Conservation (phyloP, 2,888 invertebrate genomes). For the Luperina nickerlii region DNA sequence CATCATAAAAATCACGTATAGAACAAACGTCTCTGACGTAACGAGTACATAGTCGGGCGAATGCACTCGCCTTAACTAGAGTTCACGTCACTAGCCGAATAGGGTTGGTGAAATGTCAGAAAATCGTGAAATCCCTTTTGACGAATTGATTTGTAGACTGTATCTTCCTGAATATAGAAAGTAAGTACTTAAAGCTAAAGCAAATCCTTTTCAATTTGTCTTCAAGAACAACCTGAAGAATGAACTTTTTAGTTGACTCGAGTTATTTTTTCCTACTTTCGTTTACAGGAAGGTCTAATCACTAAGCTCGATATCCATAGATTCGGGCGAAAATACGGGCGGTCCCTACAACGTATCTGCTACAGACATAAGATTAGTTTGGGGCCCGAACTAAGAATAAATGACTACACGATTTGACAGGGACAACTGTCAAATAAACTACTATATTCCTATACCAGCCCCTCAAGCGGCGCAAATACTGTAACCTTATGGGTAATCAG, state of each 20-base stretch:
- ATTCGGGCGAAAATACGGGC: background rate
- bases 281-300: too few relatives aligned
- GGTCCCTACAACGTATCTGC: background rate
- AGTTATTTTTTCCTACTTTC: too few relatives aligned
- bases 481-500: too few relatives aligned
- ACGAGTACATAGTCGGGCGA: conserved; percentile 47
- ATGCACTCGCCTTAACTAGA: conserved; percentile 55
- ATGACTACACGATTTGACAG: background rate
- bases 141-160: background rate
- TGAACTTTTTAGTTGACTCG: background rate
- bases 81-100: conserved; percentile 34
- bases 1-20: conserved; percentile 54
- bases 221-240: too few relatives aligned
- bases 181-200: background rate
- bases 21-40: conserved; percentile 53
- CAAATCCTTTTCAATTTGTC: background rate
- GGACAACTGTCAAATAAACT: too few relatives aligned
- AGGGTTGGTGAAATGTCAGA: conserved; percentile 42
- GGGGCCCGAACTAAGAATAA: background rate
- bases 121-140: background rate
- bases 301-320: background rate
- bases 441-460: too few relatives aligned
- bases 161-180: background rate
- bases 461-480: too few relatives aligned
- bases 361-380: background rate